These are phyloP conservation scores for Aphelenchoides bicaudatus DNA, from an alignment of 2,888 invertebrate species.

Conservation along the genomic window DNA sequence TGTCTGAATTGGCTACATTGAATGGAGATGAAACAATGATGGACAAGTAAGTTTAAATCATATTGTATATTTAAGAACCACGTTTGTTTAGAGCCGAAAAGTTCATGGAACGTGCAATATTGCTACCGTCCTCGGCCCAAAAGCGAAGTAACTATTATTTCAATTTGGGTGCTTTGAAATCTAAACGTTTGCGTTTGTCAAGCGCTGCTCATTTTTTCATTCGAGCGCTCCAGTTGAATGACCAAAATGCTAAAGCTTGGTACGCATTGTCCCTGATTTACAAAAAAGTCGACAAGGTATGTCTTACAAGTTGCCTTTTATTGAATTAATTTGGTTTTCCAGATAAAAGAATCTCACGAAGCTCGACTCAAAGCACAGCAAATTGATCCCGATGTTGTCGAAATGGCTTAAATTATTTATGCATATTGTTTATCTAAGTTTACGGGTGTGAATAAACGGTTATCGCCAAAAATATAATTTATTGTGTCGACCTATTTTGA, in stretches of 20 bases:
- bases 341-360: conserved; percentile 27
- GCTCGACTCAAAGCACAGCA: conserved; percentile 30
- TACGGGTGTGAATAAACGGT: conserved; percentile 17
- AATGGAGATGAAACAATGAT: conserved; percentile 17
- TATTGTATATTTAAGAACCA: conserved; percentile 4
- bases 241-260: conserved; percentile 29
- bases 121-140: conserved; percentile 9
- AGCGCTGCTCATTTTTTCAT: conserved; percentile 31
- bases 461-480: neutral
- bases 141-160: conserved; percentile 23
- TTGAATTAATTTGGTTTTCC: too few species aligned
- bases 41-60: conserved; percentile 20
- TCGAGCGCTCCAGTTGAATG: conserved; percentile 31
- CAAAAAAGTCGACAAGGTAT: conserved; percentile 21
- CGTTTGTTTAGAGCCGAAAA: conserved; percentile 21
- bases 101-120: conserved; percentile 24
- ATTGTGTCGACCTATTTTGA: too few species aligned
- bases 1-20: conserved; percentile 6
- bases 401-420: too few species aligned
- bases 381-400: conserved; percentile 29
- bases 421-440: too few species aligned
- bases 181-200: neutral
- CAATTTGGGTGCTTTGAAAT: conserved; percentile 22
- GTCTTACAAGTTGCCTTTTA: too few species aligned
- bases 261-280: conserved; percentile 27